Evolutionary conservation across 1,140 invertebrate species (phyloP).

Genomic region (Propsilocerus akamusi): DNA sequence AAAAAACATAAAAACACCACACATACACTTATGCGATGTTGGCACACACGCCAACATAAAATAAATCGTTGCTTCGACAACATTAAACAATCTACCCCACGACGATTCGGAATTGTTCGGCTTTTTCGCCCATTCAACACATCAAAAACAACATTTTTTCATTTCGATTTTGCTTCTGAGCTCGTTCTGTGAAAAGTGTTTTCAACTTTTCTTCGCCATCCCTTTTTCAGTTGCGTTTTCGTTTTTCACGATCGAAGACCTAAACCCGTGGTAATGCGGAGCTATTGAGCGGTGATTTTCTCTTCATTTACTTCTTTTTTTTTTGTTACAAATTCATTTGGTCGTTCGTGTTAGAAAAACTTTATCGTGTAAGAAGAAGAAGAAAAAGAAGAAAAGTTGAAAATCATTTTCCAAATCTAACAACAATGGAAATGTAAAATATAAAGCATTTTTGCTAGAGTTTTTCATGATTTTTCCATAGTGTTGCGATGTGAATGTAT

Average conservation of each 20-base stretch:
- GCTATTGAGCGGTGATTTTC: background rate
- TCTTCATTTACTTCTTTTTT: background rate
- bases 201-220: background rate
- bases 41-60: background rate
- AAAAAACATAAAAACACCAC: background rate
- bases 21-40: no score
- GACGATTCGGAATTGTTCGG: background rate
- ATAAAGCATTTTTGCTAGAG: no score
- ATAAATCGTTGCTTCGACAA: constrained; percentile 1
- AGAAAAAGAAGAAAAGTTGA: background rate
- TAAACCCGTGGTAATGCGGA: background rate
- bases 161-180: background rate
- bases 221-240: background rate
- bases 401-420: background rate
- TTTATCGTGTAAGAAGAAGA: background rate
- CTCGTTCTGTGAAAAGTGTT: no score
- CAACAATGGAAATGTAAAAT: background rate
- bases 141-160: background rate
- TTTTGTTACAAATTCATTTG: background rate
- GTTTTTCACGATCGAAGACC: background rate
- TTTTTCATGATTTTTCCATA: no score
- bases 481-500: no score
- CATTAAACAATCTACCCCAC: background rate
- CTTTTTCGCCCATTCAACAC: background rate
- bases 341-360: background rate